phyloP scores from a whole-genome alignment of 2,797 vertebrate genomes.

The Gobio occitaniae region DNA sequence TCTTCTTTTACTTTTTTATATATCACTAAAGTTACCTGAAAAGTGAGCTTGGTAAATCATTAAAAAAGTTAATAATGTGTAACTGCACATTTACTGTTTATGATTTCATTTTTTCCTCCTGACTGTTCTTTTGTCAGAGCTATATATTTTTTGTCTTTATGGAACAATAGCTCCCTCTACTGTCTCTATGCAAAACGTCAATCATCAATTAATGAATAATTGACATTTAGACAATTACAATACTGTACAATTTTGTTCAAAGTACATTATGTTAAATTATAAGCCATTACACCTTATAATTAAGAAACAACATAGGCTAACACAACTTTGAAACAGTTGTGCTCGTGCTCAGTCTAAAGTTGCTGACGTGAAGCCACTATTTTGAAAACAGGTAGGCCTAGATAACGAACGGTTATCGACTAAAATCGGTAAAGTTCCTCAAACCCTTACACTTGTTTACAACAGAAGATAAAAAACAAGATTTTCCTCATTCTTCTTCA shows the following conservation, averaged over 20 bases:
- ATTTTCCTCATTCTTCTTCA: not conserved
- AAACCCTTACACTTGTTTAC: not conserved
- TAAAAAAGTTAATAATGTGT: not conserved
- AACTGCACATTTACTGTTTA: not conserved
- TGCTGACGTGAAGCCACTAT: conserved; percentile 37
- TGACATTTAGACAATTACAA: not conserved
- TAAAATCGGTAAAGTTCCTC: not conserved
- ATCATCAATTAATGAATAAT: not conserved
- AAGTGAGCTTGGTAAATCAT: not conserved
- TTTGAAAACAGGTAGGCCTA: conserved; percentile 10
- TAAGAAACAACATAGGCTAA: not conserved
- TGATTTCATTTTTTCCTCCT: not conserved
- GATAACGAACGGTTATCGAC: not conserved
- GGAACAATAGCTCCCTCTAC: conserved; percentile 38
- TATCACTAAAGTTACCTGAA: not conserved
- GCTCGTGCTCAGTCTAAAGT: not conserved
- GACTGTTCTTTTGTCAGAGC: not conserved
- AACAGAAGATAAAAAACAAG: conserved; percentile 4
- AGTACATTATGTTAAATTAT: not conserved
- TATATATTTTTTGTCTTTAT: not conserved
- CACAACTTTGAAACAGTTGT: not conserved
- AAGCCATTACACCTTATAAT: not conserved
- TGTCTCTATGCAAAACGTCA: not conserved
- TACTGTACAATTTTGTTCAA: not conserved
- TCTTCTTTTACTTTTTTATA: not conserved